Base-by-base conservation (phyloP, 2,113 vertebrate genomes). In the Labeo rohita region DNA sequence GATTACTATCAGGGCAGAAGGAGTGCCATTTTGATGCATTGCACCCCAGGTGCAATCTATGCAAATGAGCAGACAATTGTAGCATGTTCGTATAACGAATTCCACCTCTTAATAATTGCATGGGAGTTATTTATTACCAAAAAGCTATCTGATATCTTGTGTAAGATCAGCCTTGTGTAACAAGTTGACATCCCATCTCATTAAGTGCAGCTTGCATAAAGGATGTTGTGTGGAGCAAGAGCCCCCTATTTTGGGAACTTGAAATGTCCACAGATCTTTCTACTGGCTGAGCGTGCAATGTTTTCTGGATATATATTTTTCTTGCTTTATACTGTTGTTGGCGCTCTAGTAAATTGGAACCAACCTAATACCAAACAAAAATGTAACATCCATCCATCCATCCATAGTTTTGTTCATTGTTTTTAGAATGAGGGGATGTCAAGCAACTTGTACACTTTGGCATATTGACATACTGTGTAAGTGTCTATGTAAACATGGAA, bases 1-100 rank as follows among this genome's bases (percentile, higher is more conserved):
- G 61, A n/a, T 66, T 85, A 78, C 61, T 18, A 87, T 66, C 66
- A 61, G 59, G n/a, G 63, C 68, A 80, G 70, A 54, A 63, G 6
- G 39, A 83, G 80, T 81, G 81, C 13, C 82, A 39, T 87, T 84
- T 89, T 89, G 54, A 87, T 84, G 80, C 85, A 85, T 84, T 86
- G n/a, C 28, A 74, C 80, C 77, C 72, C 50, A 84, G 85, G 80
- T 74, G 75, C 79, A 66, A 28, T 83, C 66, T 80, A 88, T 87
- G 85, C 85, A 90, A 86, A 85, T 85, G 54, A 86, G 75, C 75
- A 82, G 59, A 87, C 84, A 81, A 85, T 56, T 74, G 75, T 36
- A 75, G 72, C 47, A 36, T 70, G 49, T 86, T 87, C 49, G 4
- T 85, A 88, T 86, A 88, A 81, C 36, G 56, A 85, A 78, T 88